phyloP scores from a whole-genome alignment of 2,797 vertebrate species.

The Amblyopsis hoosieri region DNA sequence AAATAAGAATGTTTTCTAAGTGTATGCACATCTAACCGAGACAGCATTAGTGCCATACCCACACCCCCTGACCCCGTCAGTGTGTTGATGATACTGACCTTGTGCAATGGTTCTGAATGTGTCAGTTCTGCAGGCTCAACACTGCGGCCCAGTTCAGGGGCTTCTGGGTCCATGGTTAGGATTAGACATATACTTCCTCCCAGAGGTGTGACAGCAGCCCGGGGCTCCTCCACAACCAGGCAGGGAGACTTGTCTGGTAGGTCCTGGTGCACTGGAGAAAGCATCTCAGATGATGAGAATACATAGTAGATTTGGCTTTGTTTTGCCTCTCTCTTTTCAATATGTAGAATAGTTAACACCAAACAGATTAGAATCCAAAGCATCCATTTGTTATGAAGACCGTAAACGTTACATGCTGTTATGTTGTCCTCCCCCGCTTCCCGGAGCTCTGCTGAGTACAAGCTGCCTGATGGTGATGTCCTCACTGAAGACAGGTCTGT shows the following conservation, averaged over 20 bases:
- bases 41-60: neutral
- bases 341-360: too few species aligned
- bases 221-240: conserved; percentile 48
- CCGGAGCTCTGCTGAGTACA: neutral
- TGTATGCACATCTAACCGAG: too few species aligned
- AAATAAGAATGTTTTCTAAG: too few species aligned
- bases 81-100: conserved; percentile 46
- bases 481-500: neutral
- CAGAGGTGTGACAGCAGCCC: conserved; percentile 34
- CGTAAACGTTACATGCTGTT: too few species aligned
- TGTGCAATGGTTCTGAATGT: conserved; percentile 33
- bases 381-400: too few species aligned
- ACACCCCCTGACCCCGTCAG: neutral
- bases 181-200: conserved; percentile 73
- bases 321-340: too few species aligned
- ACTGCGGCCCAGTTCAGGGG: conserved; percentile 52
- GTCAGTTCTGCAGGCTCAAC: neutral
- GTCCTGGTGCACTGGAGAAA: neutral
- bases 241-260: conserved; percentile 42
- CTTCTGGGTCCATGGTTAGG: conserved; percentile 68
- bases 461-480: neutral
- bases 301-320: too few species aligned
- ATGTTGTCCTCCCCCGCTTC: neutral
- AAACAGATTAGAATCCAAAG: too few species aligned
- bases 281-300: too few species aligned